phyloP scores from a whole-genome alignment of 2,113 vertebrate species.

The Alligator sinensis region DNA sequence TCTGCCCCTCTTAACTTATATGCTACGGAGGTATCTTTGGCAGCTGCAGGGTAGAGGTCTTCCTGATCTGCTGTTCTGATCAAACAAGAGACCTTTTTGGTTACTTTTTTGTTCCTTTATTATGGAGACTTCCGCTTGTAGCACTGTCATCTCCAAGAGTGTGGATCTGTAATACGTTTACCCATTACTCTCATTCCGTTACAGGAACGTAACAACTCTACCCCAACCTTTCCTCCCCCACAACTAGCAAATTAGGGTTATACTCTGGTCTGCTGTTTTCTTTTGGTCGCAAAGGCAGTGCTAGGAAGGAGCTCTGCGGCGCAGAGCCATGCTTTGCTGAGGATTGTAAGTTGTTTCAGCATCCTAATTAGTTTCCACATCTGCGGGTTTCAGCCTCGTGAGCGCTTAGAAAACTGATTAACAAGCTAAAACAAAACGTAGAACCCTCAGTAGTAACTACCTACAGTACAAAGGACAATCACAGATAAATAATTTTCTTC shows the following conservation, averaged over 20 bases:
- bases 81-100: constrained; percentile 15
- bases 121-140: constrained; percentile 50
- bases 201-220: constrained; percentile 60
- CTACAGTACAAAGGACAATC: constrained; percentile 49
- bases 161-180: constrained; percentile 62
- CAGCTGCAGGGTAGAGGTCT: constrained; percentile 56
- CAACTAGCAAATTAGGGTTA: constrained; percentile 28
- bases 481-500: constrained; percentile 62
- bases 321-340: constrained; percentile 54
- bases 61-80: constrained; percentile 43
- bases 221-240: constrained; percentile 31
- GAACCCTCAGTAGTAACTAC: constrained; percentile 60
- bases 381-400: constrained; percentile 14
- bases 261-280: constrained; percentile 59
- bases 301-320: constrained; percentile 61
- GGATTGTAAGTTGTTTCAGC: constrained; percentile 73
- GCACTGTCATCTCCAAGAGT: constrained; percentile 65
- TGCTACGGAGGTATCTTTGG: constrained; percentile 62
- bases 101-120: neutral
- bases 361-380: constrained; percentile 56
- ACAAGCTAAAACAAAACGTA: constrained; percentile 45
- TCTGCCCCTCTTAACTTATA: neutral
- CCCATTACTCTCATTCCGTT: constrained; percentile 61
- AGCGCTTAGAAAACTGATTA: constrained; percentile 62
- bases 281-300: constrained; percentile 76